These are phyloP conservation scores for Drosophila cyrtoloma DNA, from an alignment of 2,888 invertebrate species.

Conservation along the genomic window DNA sequence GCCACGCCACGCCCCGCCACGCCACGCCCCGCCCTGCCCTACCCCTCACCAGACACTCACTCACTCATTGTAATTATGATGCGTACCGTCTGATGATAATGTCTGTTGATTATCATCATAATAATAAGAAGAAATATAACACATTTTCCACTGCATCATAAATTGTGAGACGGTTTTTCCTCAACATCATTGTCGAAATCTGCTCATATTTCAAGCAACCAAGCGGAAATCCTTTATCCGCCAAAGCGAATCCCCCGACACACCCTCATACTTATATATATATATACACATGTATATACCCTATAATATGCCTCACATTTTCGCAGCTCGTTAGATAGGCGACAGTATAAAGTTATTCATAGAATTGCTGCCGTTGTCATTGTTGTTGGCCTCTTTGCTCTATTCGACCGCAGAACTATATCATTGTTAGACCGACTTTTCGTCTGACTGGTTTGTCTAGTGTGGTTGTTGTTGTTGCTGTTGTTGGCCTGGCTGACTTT, in stretches of 20 bases:
- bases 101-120: constrained; percentile 36
- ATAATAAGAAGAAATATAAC: constrained; percentile 58
- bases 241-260: constrained; percentile 6
- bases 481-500: constrained; percentile 8
- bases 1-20: background rate
- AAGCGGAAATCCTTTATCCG: constrained; percentile 78
- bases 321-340: constrained; percentile 80
- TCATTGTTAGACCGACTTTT: constrained; percentile 54
- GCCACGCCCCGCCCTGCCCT: background rate
- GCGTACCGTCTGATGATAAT: constrained; percentile 41
- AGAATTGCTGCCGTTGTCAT: constrained; percentile 25
- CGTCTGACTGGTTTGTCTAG: constrained; percentile 20
- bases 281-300: constrained; percentile 1
- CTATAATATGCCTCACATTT: constrained; percentile 56
- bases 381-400: constrained; percentile 17
- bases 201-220: constrained; percentile 79
- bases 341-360: constrained; percentile 67
- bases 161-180: constrained; percentile 57
- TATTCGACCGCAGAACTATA: constrained; percentile 48
- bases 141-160: constrained; percentile 70
- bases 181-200: constrained; percentile 61
- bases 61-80: constrained; percentile 54
- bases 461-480: constrained; percentile 4
- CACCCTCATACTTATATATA: constrained; percentile 6
- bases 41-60: background rate